Evolutionary conservation across 2,797 vertebrate species (phyloP).

Genomic region (Peromyscus melanophrys): DNA sequence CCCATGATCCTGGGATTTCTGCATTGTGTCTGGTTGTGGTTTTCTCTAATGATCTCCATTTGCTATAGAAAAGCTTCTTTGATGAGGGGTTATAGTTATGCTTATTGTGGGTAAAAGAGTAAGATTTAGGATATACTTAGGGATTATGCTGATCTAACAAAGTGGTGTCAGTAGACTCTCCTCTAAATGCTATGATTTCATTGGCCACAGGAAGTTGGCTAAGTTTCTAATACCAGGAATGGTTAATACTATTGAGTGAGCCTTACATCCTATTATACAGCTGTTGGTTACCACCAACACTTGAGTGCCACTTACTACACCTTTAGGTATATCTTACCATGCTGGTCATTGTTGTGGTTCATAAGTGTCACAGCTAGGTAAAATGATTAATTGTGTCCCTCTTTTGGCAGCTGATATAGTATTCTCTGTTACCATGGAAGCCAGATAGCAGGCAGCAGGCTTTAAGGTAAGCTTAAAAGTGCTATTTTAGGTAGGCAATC

Average conservation of each 20-base stretch:
- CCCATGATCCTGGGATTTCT: background rate
- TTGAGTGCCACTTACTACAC: background rate
- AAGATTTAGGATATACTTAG: background rate
- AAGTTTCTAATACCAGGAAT: background rate
- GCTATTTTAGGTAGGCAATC: background rate
- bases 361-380: background rate
- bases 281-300: background rate
- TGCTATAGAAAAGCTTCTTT: background rate
- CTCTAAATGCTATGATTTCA: background rate
- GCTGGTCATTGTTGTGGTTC: background rate
- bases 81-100: background rate
- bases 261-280: background rate
- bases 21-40: background rate
- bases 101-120: background rate
- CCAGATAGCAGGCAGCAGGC: background rate
- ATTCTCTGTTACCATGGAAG: background rate
- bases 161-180: background rate
- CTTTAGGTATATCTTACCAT: background rate
- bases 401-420: background rate
- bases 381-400: background rate
- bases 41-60: background rate
- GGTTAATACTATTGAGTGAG: background rate
- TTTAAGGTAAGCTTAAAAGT: background rate
- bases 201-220: background rate
- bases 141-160: background rate